Conservation (phyloP, 2,888 invertebrate species). For the Tiliacea citrago region DNA sequence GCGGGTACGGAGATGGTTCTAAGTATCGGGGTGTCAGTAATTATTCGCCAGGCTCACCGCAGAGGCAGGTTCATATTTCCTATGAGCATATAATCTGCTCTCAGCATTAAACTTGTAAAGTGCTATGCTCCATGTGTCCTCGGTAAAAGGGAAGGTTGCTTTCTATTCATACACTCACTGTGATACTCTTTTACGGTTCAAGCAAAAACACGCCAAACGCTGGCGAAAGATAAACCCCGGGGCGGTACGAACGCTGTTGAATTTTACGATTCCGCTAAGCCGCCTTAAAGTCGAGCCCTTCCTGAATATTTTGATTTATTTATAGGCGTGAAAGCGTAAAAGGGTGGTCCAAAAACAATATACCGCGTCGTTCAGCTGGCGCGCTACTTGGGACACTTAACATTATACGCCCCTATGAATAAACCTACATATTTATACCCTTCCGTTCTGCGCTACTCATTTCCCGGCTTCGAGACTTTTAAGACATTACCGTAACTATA, state of each 20-base stretch:
- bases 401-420: slow-evolving; percentile 80
- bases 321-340: slow-evolving; percentile 89
- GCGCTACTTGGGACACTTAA: slow-evolving; percentile 79
- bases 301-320: slow-evolving; percentile 91
- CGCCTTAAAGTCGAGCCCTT: slow-evolving; percentile 90
- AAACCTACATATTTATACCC: slow-evolving; percentile 72
- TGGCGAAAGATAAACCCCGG: slow-evolving; percentile 87
- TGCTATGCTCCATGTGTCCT: slow-evolving; percentile 84
- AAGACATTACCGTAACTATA: slow-evolving; percentile 59
- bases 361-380: slow-evolving; percentile 82
- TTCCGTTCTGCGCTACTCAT: slow-evolving; percentile 63
- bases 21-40: slow-evolving; percentile 47
- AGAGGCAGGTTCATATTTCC: slow-evolving; percentile 69
- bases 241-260: slow-evolving; percentile 88
- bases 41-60: slow-evolving; percentile 57
- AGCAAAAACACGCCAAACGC: slow-evolving; percentile 87
- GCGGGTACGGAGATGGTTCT: slow-evolving; percentile 4
- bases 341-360: slow-evolving; percentile 89
- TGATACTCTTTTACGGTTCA: slow-evolving; percentile 89
- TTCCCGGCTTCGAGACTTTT: slow-evolving; percentile 51
- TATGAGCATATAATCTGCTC: slow-evolving; percentile 84
- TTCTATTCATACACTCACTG: slow-evolving; percentile 87
- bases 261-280: slow-evolving; percentile 91
- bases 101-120: slow-evolving; percentile 85
- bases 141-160: slow-evolving; percentile 85